Conservation (phyloP, 2,888 invertebrate genomes). For the Theretra japonica region DNA sequence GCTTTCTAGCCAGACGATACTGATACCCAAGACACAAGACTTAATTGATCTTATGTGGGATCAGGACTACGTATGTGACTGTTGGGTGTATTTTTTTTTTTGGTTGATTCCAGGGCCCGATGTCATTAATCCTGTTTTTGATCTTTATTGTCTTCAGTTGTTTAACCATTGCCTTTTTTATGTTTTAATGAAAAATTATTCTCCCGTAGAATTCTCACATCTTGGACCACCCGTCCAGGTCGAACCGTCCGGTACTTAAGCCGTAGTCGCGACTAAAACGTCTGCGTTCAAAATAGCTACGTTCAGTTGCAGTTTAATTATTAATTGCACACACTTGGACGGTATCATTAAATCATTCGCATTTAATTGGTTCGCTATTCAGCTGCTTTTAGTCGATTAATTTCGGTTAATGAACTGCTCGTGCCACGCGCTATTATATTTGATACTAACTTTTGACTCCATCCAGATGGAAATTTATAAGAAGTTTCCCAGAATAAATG, state of each 20-base stretch:
- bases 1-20: no score
- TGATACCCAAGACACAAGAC: no score
- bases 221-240: neutral
- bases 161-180: no score
- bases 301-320: constrained; percentile 38
- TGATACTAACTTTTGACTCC: constrained; percentile 1
- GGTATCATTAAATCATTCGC: constrained; percentile 49
- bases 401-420: constrained; percentile 14
- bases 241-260: neutral
- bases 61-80: no score
- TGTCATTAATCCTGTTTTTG: no score
- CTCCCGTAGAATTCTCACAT: neutral
- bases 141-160: no score
- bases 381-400: constrained; percentile 17
- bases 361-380: constrained; percentile 46
- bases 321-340: constrained; percentile 52
- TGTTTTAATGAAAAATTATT: neutral
- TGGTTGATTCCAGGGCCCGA: no score
- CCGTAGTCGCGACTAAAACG: constrained; percentile 15
- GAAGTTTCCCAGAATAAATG: no score
- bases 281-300: constrained; percentile 32
- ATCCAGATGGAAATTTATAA: neutral
- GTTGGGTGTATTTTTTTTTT: no score
- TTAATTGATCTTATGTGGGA: no score
- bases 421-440: neutral